phyloP scores from a whole-genome alignment of 2,888 invertebrate species.

The Cantharis rustica region DNA sequence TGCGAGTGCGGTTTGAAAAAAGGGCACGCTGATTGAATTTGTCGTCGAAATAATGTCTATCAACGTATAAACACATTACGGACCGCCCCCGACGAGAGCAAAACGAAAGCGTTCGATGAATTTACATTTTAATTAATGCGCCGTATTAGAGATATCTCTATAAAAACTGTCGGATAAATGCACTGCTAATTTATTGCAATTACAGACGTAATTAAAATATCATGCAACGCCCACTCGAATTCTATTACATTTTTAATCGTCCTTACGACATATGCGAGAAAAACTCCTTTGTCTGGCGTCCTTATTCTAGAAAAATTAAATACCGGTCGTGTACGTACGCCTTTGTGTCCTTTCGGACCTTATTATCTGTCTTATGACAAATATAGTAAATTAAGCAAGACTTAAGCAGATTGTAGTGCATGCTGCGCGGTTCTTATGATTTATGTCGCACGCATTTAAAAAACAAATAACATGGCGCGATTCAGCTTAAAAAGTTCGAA shows the following conservation, averaged over 20 bases:
- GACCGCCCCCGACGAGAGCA: neutral
- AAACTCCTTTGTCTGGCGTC: slow-evolving; percentile 20
- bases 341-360: neutral
- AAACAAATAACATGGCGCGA: neutral
- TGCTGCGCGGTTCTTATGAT: slow-evolving; percentile 24
- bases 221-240: slow-evolving; percentile 2
- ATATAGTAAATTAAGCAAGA: slow-evolving; percentile 32
- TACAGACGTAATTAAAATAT: slow-evolving; percentile 11
- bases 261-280: neutral
- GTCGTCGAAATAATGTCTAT: neutral
- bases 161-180: neutral
- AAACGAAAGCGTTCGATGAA: neutral
- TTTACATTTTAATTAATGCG: neutral
- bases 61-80: neutral
- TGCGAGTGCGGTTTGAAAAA: neutral
- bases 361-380: slow-evolving; percentile 21
- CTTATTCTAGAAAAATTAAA: slow-evolving; percentile 28
- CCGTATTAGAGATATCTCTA: neutral
- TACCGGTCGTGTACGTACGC: slow-evolving; percentile 22
- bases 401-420: slow-evolving; percentile 25
- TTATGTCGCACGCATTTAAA: neutral
- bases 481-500: neutral
- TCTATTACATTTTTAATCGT: neutral
- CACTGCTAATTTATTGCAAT: slow-evolving; percentile 2
- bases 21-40: neutral